phyloP scores from a whole-genome alignment of 2,113 vertebrate genomes.

The Campylomormyrus numenius region DNA sequence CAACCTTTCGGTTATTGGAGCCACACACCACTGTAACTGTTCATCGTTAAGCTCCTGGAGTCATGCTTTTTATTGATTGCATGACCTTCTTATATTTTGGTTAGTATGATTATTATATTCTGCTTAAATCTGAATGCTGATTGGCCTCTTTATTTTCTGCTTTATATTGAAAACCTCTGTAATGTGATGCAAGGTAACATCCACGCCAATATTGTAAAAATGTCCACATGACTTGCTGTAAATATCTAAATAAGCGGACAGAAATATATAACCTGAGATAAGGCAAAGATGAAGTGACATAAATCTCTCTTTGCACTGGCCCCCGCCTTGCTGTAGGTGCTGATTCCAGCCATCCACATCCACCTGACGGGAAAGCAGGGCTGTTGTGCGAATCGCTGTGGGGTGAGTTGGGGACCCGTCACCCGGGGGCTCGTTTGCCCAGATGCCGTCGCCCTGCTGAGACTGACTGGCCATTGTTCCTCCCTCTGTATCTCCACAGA shows the following conservation, averaged over 20 bases:
- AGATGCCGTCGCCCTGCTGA: neutral
- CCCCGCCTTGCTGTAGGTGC: slow-evolving; percentile 44
- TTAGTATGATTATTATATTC: neutral
- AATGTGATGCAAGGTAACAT: neutral
- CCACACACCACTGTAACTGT: neutral
- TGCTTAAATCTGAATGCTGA: neutral
- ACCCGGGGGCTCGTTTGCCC: neutral
- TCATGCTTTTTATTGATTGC: neutral
- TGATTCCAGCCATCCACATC: slow-evolving; percentile 65
- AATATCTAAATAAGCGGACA: neutral
- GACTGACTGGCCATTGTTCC: neutral
- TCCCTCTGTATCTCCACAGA: slow-evolving; percentile 42
- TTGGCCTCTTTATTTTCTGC: neutral
- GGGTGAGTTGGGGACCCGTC: slow-evolving; percentile 53
- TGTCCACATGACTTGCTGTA: neutral
- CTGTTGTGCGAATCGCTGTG: slow-evolving; percentile 67
- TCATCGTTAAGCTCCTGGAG: neutral
- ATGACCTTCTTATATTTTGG: neutral
- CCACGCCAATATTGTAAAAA: neutral
- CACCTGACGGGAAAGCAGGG: slow-evolving; percentile 59
- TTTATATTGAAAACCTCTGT: neutral
- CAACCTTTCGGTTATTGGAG: neutral
- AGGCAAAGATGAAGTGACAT: neutral
- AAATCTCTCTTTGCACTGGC: neutral
- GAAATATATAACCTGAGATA: neutral